Evolutionary conservation across 2,888 invertebrate species (phyloP).

Genomic region (Thera obeliscata): DNA sequence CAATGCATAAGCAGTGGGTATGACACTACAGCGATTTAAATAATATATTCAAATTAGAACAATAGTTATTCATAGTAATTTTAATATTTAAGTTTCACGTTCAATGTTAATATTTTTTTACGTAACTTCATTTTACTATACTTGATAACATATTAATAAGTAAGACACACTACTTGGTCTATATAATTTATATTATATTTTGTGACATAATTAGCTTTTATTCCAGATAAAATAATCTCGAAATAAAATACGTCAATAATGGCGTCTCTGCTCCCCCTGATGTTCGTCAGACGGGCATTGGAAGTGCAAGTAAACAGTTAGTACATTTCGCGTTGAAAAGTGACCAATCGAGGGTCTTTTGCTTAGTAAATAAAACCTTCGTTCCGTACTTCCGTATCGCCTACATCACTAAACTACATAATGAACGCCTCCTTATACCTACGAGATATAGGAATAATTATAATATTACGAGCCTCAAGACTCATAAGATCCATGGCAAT

Average conservation of each 20-base stretch:
- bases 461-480: constrained; percentile 22
- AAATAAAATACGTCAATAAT: constrained; percentile 23
- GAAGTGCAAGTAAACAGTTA: constrained; percentile 74
- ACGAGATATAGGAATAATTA: constrained; percentile 31
- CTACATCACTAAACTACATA: constrained; percentile 23
- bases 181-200: not conserved
- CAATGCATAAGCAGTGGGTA: constrained; percentile 21
- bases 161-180: too few relatives aligned
- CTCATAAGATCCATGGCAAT: constrained; percentile 46
- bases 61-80: not conserved
- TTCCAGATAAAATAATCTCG: constrained; percentile 6
- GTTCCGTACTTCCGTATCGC: constrained; percentile 22
- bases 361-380: constrained; percentile 12
- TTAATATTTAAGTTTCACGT: not conserved
- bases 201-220: not conserved
- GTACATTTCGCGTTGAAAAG: constrained; percentile 51
- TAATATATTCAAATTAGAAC: constrained; percentile 34
- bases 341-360: constrained; percentile 28
- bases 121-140: not conserved
- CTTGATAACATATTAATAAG: too few relatives aligned
- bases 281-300: constrained; percentile 60
- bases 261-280: constrained; percentile 50
- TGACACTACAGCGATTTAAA: constrained; percentile 31
- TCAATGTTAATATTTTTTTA: not conserved
- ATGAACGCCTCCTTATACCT: constrained; percentile 13